Percentiles rank a stretch among this genome's conserved stretches.
Conservation (phyloP, 2,888 invertebrate genomes). For the Agonopterix arenella region DNA sequence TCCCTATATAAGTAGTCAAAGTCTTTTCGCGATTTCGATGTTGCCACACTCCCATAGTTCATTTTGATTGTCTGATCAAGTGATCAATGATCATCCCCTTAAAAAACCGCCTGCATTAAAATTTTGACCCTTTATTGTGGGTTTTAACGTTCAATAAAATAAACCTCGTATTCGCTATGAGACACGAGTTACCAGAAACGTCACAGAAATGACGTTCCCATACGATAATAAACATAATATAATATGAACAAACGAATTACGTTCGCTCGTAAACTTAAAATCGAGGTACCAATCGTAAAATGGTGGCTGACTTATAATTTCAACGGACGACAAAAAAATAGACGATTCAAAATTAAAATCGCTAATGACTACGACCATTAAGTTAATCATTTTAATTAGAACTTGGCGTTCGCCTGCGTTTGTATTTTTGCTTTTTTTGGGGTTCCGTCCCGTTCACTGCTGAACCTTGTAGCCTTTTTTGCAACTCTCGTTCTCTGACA, state of each 20-base stretch:
- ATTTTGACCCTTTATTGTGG: neutral
- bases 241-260: constrained; percentile 35
- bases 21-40: no score
- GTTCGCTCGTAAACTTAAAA: constrained; percentile 40
- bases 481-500: no score
- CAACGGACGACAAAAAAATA: constrained; percentile 45
- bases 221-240: constrained; percentile 16
- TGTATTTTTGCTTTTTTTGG: constrained; percentile 33
- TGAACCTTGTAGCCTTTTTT: no score
- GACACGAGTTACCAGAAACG: neutral
- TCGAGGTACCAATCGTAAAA: constrained; percentile 48
- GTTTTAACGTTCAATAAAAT: neutral
- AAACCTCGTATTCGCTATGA: neutral
- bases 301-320: constrained; percentile 53
- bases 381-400: constrained; percentile 78
- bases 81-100: no score
- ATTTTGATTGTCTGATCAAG: no score
- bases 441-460: neutral
- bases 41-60: no score
- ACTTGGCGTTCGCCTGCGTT: constrained; percentile 58
- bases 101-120: no score
- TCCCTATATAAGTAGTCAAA: no score
- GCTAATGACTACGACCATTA: constrained; percentile 77
- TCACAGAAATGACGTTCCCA: neutral
- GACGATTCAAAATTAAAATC: constrained; percentile 71